Evolutionary conservation across 1,140 invertebrate genomes (phyloP).

Genomic region (Drosophila athabasca): DNA sequence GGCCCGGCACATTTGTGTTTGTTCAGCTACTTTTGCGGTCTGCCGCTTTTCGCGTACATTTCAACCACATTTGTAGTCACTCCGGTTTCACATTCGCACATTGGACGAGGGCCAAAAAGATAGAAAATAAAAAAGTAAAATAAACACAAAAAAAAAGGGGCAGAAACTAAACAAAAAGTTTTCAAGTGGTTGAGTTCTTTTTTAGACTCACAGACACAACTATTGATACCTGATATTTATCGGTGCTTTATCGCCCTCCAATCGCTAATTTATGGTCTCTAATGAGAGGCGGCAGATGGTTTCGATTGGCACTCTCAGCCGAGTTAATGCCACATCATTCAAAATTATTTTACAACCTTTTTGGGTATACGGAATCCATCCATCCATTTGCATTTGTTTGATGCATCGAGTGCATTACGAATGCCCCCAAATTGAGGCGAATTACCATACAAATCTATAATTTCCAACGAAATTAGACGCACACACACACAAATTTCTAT

Average conservation of each 20-base stretch:
- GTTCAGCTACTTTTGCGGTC: slow-evolving; percentile 80
- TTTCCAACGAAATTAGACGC: slow-evolving; percentile 60
- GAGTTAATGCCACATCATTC: slow-evolving; percentile 17
- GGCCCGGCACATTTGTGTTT: slow-evolving; percentile 74
- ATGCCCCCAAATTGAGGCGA: slow-evolving; percentile 54
- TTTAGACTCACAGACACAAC: too few relatives aligned
- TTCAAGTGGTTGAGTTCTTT: slow-evolving; percentile 11
- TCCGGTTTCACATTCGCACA: slow-evolving; percentile 52
- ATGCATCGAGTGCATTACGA: slow-evolving; percentile 42
- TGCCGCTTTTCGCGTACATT: slow-evolving; percentile 79
- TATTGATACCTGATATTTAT: neutral
- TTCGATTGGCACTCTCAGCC: slow-evolving; percentile 3
- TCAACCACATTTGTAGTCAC: slow-evolving; percentile 78
- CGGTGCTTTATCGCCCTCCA: neutral
- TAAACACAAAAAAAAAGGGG: neutral
- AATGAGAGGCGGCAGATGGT: neutral
- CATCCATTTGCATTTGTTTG: slow-evolving; percentile 18
- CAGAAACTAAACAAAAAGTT: slow-evolving; percentile 16
- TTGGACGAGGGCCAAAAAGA: slow-evolving; percentile 68
- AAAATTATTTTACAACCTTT: slow-evolving; percentile 3
- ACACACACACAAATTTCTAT: slow-evolving; percentile 54
- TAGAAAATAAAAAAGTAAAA: neutral
- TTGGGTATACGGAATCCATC: too few relatives aligned
- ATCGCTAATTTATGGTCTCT: slow-evolving; percentile 1
- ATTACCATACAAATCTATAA: slow-evolving; percentile 61